phyloP scores from a whole-genome alignment of 1,140 invertebrate species.

The Caenorhabditis remanei region DNA sequence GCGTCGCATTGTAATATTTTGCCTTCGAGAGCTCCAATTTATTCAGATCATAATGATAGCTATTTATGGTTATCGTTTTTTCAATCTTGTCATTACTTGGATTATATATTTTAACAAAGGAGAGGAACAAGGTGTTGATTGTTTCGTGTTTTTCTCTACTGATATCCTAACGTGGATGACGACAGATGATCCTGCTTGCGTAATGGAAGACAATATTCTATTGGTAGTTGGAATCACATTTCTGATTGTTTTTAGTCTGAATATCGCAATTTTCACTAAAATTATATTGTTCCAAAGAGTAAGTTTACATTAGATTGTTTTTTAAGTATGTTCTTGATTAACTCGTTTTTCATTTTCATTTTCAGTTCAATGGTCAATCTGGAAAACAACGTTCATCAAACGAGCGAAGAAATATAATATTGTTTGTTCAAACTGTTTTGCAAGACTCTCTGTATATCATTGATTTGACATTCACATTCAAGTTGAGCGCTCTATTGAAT shows the following conservation, averaged over 20 bases:
- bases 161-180: not conserved
- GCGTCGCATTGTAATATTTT: not conserved
- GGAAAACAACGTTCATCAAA: not conserved
- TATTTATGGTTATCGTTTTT: not conserved
- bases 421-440: conserved; percentile 14
- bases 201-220: not conserved
- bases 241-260: not conserved
- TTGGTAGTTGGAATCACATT: not conserved
- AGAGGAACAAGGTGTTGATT: not conserved
- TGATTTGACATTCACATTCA: conserved; percentile 21
- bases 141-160: not conserved
- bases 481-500: not conserved
- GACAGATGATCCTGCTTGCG: not conserved
- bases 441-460: conserved; percentile 31
- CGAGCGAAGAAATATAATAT: not conserved
- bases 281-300: not conserved
- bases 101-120: not conserved
- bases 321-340: not conserved
- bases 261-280: not conserved
- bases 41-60: not conserved
- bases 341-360: not conserved
- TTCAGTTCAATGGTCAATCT: not conserved
- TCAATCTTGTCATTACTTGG: not conserved
- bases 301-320: not conserved
- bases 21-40: too few relatives aligned